phyloP scores from a whole-genome alignment of 2,113 vertebrate genomes.

The Zeus faber region DNA sequence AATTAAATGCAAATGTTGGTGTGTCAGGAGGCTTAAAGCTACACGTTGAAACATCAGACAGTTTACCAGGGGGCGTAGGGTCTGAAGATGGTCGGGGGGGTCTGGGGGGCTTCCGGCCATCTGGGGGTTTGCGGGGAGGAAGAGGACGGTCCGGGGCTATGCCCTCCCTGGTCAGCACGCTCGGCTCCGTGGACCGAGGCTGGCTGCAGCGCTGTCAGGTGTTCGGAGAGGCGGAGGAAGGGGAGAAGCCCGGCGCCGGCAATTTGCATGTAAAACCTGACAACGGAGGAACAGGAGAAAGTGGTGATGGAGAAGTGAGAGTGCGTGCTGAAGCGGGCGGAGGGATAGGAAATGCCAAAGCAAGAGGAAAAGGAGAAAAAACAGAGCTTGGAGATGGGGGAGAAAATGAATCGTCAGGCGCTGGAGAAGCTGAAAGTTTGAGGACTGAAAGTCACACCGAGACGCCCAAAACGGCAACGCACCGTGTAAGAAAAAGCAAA shows the following conservation, averaged over 20 bases:
- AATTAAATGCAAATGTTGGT: neutral
- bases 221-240: slow-evolving; percentile 58
- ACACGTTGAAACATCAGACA: neutral
- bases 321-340: neutral
- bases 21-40: slow-evolving; percentile 5
- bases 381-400: no score
- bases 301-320: no score
- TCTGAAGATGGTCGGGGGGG: neutral
- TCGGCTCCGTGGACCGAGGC: slow-evolving; percentile 75
- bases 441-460: no score
- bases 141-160: neutral
- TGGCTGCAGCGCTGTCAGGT: slow-evolving; percentile 87
- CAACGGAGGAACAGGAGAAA: neutral
- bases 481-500: neutral
- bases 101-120: slow-evolving; percentile 13
- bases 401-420: no score
- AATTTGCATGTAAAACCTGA: slow-evolving; percentile 51
- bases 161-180: slow-evolving; percentile 59
- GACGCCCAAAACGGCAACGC: no score
- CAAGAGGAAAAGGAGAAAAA: no score
- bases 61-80: neutral
- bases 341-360: no score
- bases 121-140: slow-evolving; percentile 16
- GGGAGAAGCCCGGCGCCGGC: slow-evolving; percentile 59
- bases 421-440: no score